Evolutionary conservation across 2,797 vertebrate genomes (phyloP).

Genomic region (Poeciliopsis presidionis): DNA sequence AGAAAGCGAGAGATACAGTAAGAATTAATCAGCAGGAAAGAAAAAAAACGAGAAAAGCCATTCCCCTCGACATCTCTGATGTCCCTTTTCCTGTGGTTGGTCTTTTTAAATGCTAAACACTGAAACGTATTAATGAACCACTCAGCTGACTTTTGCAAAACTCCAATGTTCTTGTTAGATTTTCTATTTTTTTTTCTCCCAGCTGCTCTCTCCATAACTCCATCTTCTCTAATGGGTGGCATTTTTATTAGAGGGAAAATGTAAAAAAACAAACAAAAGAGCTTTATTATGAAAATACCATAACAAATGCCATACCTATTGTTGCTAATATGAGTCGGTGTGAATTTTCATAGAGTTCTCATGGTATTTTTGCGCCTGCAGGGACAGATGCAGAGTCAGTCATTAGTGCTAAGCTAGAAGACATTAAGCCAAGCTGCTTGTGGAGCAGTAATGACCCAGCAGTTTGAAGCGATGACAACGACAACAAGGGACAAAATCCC

Average conservation of each 20-base stretch:
- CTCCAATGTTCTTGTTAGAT: not conserved
- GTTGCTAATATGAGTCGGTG: constrained; percentile 59
- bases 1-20: constrained; percentile 22
- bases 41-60: constrained; percentile 3
- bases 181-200: not conserved
- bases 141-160: not conserved
- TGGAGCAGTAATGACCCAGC: constrained; percentile 74
- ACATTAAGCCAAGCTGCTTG: constrained; percentile 76
- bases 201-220: not conserved
- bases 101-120: constrained; percentile 14
- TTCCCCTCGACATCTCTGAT: constrained; percentile 1
- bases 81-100: not conserved
- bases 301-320: constrained; percentile 56
- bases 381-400: constrained; percentile 74
- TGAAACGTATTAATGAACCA: constrained; percentile 1
- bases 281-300: constrained; percentile 38
- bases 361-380: constrained; percentile 45
- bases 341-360: constrained; percentile 52
- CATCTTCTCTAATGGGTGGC: constrained; percentile 31
- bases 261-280: constrained; percentile 27
- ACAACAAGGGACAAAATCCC: constrained; percentile 62
- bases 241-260: constrained; percentile 20
- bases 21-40: constrained; percentile 30
- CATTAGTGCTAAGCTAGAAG: constrained; percentile 77
- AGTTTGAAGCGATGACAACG: constrained; percentile 73